Evolutionary conservation across 2,113 vertebrate species (phyloP).

Genomic region (Dipodomys ordii): DNA sequence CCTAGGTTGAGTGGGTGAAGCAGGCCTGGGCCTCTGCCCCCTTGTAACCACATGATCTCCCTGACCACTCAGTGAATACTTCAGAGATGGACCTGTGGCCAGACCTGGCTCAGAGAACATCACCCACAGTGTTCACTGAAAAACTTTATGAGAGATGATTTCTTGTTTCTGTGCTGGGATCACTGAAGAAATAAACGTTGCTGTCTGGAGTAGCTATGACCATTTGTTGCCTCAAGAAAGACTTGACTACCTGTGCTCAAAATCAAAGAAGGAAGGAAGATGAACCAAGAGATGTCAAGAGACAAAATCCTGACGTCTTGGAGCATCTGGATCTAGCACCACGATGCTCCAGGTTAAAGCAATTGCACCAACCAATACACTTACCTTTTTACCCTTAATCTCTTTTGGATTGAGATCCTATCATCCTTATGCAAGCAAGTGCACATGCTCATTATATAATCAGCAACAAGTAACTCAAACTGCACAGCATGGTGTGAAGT

Average conservation of each 20-base stretch:
- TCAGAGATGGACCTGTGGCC: fast-evolving
- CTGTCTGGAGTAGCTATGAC: neutral
- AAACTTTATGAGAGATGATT: neutral
- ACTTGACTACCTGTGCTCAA: neutral
- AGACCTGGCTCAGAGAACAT: neutral
- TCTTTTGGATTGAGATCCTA: neutral
- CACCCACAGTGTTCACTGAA: neutral
- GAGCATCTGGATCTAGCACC: neutral
- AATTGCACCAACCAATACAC: neutral
- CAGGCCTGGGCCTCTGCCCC: neutral
- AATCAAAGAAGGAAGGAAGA: neutral
- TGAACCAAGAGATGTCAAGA: neutral
- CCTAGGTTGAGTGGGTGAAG: neutral
- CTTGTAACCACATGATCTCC: neutral
- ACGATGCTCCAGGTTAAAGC: neutral
- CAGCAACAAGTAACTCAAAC: neutral
- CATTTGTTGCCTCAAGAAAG: neutral
- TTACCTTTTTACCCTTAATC: neutral
- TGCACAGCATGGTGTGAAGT: neutral
- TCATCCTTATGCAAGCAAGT: neutral
- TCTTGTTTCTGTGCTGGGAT: neutral
- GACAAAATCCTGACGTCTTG: neutral
- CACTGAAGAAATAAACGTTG: neutral
- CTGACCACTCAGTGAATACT: neutral
- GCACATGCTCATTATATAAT: neutral